Base-by-base conservation (phyloP, 2,113 vertebrate species). In the Onychorhynchus coronatus region DNA sequence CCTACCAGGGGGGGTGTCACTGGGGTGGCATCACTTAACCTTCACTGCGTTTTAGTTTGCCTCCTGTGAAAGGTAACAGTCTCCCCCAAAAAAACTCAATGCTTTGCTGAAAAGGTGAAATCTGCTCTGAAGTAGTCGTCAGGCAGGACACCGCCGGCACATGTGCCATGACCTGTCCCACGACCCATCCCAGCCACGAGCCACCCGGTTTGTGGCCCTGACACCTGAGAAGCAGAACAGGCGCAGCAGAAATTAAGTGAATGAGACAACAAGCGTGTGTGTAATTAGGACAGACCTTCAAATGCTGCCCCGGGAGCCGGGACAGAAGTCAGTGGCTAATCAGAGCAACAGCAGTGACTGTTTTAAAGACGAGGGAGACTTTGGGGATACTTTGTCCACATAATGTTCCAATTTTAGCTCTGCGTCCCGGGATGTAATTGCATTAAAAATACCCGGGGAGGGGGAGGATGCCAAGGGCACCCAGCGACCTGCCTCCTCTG, bases 401-500 rank as follows among this genome's bases (percentile, higher is more conserved):
- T 97, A 94, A 94, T 79, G 71, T 97, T 97, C 97, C 95, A 94
- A 93, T 97, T 97, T 96, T 97, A 97, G 96, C 97, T 62, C 91
- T 12, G 71, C 4, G 13, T 65, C 96, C 86, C 5, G 25, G 87
- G 88, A 49, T 95, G 94, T 47, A 76, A 94, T 91, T 79, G 88
- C 95, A 88, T 58, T 91, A 96, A 93, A 97, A 97, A 97, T 96
- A 95, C 93, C 87, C 76, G 0, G 62, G 50, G 82, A 89, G 72
- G 85, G 80, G 93, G 91, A 78, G 81, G 37, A 77, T 47, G 87
- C 96, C 84, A 95, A 94, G 90, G 91, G 94, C 92, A 91, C 41
- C 53, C 44, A 2, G 90, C 81, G 81, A 76, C 76, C 90, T 66
- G 88, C 44, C 71, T 21, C 13, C 4, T 3, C 78, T 55, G 74